Percentiles rank a stretch among this genome's conserved stretches.
phyloP scores from a whole-genome alignment of 2,113 vertebrate genomes.

The Fulica atra region DNA sequence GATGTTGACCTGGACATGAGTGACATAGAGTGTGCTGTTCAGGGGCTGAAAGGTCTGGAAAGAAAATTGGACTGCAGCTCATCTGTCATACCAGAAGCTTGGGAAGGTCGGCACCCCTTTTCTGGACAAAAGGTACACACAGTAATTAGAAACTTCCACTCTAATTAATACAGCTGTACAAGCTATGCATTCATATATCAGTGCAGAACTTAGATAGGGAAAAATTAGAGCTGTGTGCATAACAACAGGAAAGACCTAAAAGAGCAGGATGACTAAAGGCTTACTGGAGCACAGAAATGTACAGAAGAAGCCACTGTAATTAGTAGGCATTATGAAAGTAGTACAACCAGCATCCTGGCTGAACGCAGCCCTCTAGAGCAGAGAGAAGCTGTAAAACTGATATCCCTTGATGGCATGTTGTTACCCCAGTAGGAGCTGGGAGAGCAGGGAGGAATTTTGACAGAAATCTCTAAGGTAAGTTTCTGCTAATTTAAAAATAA shows the following conservation, averaged over 20 bases:
- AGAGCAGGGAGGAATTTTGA: background rate
- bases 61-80: background rate
- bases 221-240: background rate
- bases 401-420: background rate
- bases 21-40: background rate
- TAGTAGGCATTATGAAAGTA: background rate
- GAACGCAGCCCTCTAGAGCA: background rate
- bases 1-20: background rate
- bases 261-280: background rate
- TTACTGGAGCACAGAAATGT: background rate
- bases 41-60: background rate
- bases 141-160: background rate
- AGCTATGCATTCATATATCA: background rate
- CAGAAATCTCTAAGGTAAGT: background rate
- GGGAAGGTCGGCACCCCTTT: background rate
- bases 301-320: background rate
- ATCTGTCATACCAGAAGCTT: background rate
- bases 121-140: background rate
- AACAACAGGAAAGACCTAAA: background rate
- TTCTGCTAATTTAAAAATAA: background rate
- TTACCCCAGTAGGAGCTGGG: background rate
- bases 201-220: background rate
- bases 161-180: background rate
- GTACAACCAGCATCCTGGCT: background rate
- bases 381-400: background rate